phyloP scores from a whole-genome alignment of 2,113 vertebrate species.

The Typhlomys cinereus region DNA sequence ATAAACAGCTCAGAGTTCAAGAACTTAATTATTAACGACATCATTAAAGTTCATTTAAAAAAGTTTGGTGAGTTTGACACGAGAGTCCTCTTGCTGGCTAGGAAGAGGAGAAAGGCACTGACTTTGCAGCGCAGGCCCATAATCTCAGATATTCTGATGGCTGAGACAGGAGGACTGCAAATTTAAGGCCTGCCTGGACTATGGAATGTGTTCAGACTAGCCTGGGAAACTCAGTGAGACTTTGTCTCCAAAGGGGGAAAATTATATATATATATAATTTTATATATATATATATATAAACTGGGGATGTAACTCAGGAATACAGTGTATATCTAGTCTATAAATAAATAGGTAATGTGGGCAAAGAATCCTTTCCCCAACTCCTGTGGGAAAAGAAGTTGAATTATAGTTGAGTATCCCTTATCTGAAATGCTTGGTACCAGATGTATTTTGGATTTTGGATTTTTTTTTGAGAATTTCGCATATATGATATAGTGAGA shows the following conservation, averaged over 20 bases:
- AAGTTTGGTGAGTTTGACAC: too few species aligned
- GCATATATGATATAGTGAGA: background rate
- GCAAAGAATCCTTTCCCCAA: background rate
- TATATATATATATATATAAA: background rate
- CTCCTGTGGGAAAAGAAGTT: background rate
- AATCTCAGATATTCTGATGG: background rate
- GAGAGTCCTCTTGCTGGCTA: background rate
- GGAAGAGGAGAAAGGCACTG: background rate
- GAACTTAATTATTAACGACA: background rate
- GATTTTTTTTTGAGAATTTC: background rate
- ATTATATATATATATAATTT: background rate
- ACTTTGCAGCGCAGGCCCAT: background rate
- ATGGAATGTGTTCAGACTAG: background rate
- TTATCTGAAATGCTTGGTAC: background rate
- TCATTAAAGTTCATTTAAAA: slow-evolving; percentile 36
- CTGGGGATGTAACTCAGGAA: background rate
- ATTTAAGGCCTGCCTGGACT: background rate
- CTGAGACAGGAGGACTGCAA: background rate
- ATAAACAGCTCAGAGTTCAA: background rate
- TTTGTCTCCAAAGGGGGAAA: too few species aligned
- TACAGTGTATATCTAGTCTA: background rate
- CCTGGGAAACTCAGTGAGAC: background rate
- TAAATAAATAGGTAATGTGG: background rate
- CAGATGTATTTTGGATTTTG: background rate
- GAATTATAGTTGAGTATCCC: background rate